phyloP scores from a whole-genome alignment of 2,797 vertebrate species.

The Micromesistius poutassou region DNA sequence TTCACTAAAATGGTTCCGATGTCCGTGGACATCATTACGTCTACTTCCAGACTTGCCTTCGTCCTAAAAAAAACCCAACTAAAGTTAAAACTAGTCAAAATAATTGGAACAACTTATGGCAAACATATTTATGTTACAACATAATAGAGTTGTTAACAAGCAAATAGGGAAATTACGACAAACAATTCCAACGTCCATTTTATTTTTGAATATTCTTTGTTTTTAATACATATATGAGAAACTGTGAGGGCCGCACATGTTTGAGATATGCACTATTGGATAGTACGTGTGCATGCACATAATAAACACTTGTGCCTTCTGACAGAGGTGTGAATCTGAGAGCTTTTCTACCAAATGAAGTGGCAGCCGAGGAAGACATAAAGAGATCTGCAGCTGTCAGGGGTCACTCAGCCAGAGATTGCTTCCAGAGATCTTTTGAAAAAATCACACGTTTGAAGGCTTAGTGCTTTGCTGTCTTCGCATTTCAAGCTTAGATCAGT shows the following conservation, averaged over 20 bases:
- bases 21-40: neutral
- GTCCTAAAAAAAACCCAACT: neutral
- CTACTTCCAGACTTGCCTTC: neutral
- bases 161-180: neutral
- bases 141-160: neutral
- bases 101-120: no score
- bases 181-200: neutral
- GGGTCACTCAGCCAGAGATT: conserved; percentile 95
- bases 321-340: conserved; percentile 90
- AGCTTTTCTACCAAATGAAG: conserved; percentile 94
- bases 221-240: neutral
- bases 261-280: conserved; percentile 54
- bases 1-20: neutral
- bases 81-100: neutral
- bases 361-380: conserved; percentile 87
- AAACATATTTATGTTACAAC: no score
- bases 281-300: conserved; percentile 78
- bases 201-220: neutral
- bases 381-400: conserved; percentile 90
- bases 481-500: conserved; percentile 96
- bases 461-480: conserved; percentile 88
- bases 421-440: conserved; percentile 95
- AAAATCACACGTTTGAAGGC: conserved; percentile 96
- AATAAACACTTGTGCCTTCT: conserved; percentile 88
- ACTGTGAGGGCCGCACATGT: conserved; percentile 29